phyloP scores from a whole-genome alignment of 1,140 invertebrate species.

The Trichonephila inaurata region DNA sequence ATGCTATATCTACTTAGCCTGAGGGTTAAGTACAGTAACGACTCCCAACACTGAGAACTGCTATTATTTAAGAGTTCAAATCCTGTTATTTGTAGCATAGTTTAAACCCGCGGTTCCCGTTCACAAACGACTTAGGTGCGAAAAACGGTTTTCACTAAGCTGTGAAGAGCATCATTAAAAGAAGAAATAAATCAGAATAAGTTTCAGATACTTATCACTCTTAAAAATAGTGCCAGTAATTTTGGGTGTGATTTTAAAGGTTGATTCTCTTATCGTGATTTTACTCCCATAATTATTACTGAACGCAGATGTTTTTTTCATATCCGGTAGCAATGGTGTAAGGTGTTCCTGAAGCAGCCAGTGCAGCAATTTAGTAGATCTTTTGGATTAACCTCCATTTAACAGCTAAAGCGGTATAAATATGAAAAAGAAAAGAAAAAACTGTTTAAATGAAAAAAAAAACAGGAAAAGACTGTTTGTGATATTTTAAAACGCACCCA shows the following conservation, averaged over 20 bases:
- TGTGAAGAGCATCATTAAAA: not conserved
- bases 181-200: constrained; percentile 21
- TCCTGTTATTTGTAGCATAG: constrained; percentile 45
- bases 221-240: not conserved
- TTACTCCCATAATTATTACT: not conserved
- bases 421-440: too few species aligned
- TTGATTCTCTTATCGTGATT: not conserved
- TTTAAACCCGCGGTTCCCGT: not conserved
- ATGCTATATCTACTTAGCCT: not conserved
- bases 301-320: too few species aligned
- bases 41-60: not conserved
- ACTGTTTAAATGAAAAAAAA: too few species aligned
- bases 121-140: constrained; percentile 29
- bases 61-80: constrained; percentile 25
- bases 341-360: too few species aligned
- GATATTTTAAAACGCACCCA: too few species aligned
- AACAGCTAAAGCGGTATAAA: too few species aligned
- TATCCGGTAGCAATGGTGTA: too few species aligned
- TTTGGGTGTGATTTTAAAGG: constrained; percentile 14
- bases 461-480: too few species aligned
- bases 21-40: not conserved
- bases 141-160: constrained; percentile 18
- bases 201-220: not conserved
- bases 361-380: too few species aligned
- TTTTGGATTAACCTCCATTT: too few species aligned